Evolutionary conservation across 2,888 invertebrate genomes (phyloP).

Genomic region (Aleiodes leptofemur): DNA sequence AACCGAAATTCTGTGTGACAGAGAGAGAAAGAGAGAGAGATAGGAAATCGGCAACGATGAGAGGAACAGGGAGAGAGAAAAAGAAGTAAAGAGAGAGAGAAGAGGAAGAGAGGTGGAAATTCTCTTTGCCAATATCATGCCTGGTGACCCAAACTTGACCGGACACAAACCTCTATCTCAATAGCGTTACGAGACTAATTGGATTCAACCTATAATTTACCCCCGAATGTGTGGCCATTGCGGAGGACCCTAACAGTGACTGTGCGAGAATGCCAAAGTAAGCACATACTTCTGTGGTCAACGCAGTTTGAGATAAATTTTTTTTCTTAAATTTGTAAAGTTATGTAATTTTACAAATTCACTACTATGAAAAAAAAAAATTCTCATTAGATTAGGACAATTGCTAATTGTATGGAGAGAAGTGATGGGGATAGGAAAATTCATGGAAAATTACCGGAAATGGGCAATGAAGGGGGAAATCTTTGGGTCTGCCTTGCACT

Average conservation of each 20-base stretch:
- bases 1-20: no score
- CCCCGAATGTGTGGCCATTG: slow-evolving; percentile 45
- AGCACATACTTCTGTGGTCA: slow-evolving; percentile 1
- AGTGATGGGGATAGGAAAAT: neutral
- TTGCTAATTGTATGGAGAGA: neutral
- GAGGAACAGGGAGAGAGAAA: slow-evolving; percentile 10
- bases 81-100: neutral
- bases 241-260: slow-evolving; percentile 46
- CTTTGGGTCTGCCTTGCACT: no score
- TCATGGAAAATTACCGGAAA: no score
- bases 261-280: slow-evolving; percentile 33
- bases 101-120: slow-evolving; percentile 17
- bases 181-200: slow-evolving; percentile 47
- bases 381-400: neutral
- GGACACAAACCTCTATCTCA: slow-evolving; percentile 45
- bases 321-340: no score
- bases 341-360: no score
- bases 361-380: neutral
- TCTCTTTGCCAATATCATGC: slow-evolving; percentile 47
- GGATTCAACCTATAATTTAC: slow-evolving; percentile 50
- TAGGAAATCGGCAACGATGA: neutral
- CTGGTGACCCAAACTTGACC: slow-evolving; percentile 46
- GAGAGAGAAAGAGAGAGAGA: no score
- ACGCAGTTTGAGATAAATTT: no score
- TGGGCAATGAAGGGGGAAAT: no score